Percentiles rank a stretch among this genome's conserved stretches.
Conservation (phyloP, 2,113 vertebrate genomes). For the Dunckerocampus dactyliophorus region DNA sequence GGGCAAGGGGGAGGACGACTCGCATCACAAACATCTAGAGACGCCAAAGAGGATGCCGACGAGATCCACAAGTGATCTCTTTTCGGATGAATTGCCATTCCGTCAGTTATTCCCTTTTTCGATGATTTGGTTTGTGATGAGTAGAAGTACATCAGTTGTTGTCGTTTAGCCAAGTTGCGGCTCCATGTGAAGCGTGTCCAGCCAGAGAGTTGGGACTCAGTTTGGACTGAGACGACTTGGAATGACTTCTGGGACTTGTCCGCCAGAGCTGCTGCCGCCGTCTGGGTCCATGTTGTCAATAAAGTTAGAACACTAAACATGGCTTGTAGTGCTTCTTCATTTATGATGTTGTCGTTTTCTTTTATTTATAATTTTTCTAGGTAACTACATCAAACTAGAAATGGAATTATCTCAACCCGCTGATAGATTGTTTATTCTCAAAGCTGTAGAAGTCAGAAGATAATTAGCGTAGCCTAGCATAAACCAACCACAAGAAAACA, state of each 20-base stretch:
- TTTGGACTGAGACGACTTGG: not conserved
- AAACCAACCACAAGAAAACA: too few species aligned
- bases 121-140: conserved; percentile 38
- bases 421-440: too few species aligned
- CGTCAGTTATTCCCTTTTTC: too few species aligned
- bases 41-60: conserved; percentile 29
- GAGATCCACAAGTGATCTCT: too few species aligned
- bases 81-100: too few species aligned
- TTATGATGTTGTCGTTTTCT: too few species aligned
- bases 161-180: conserved; percentile 36
- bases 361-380: too few species aligned
- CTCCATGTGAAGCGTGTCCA: conserved; percentile 29
- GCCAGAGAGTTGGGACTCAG: conserved; percentile 35
- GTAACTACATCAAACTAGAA: too few species aligned
- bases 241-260: not conserved
- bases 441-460: too few species aligned
- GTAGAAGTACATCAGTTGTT: conserved; percentile 39
- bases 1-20: too few species aligned
- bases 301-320: conserved; percentile 1
- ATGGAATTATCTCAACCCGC: too few species aligned
- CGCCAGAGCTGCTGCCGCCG: not conserved
- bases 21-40: not conserved
- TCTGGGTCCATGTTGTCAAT: not conserved
- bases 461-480: too few species aligned
- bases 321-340: not conserved